Evolutionary conservation across 2,113 vertebrate genomes (phyloP), one percentile per base, ranked within the genome.

Genomic region (Ctenodactylus gundi): DNA sequence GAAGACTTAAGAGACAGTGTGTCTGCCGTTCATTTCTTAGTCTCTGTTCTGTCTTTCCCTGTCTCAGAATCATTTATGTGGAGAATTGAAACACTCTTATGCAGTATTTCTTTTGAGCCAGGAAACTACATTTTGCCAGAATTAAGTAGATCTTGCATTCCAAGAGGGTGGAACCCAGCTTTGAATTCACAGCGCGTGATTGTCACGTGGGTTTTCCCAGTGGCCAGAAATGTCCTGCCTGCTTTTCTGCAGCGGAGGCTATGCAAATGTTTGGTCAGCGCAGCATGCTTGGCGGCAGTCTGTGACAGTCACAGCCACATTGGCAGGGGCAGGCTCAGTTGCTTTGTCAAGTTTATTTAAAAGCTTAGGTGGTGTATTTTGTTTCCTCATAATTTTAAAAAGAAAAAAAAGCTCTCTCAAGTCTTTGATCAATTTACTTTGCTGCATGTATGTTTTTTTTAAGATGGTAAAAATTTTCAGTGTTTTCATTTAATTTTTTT

Each of bases 61-160:
- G 31, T 81, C 89, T 94, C 51, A 65, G 39, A 94, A 27, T 65
- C 60, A 46, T 77, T 85, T 81, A 36, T 72, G 91, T 76, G 58
- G 73, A 55, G 55, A 82, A 27, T 80, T 77, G 41, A 90, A 76
- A 51, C 53, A 29, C 60, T 44, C 60, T 91, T 78, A 46, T 0
- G 25, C 2, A 0, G 80, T 86, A 85, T 81, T 85, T 88, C 58
- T 90, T 85, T 88, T 91, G 84, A 94, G 81, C 81, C 76, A 95
- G 87, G 91, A 94, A 91, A 83, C 41, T 88, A 44, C 51, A 11
- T 75, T 93, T 95, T 95, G 96, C 96, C 97, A 97, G 90, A 92
- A 88, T 75, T 93, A 96, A 97, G 94, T 95, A 80, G 91, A 90
- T 94, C 94, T 96, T 90, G 90, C 91, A 90, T 96, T 96, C 87